A percentile compares a stretch with the other conserved stretches of the same genome.
Evolutionary conservation across 2,797 vertebrate species (phyloP).

Genomic region (Diplodus sargus): DNA sequence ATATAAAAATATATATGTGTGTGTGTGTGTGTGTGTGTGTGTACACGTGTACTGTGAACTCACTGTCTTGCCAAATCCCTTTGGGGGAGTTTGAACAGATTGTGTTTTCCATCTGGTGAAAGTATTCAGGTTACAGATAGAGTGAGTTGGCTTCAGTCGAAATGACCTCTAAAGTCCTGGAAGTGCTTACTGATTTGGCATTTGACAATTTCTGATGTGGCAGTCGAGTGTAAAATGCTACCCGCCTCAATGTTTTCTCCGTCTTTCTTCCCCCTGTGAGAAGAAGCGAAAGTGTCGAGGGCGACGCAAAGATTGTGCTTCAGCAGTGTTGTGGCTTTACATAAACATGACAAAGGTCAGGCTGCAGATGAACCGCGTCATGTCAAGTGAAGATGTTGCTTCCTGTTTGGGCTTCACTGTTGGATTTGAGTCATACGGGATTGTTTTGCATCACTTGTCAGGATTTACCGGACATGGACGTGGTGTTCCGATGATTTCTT

Average conservation of each 20-base stretch:
- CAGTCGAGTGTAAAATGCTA: slow-evolving; percentile 40
- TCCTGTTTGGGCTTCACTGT: slow-evolving; percentile 51
- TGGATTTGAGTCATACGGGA: slow-evolving; percentile 33
- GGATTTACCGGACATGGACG: slow-evolving; percentile 13
- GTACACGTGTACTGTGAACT: slow-evolving; percentile 63
- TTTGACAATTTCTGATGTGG: slow-evolving; percentile 67
- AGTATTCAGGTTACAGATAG: slow-evolving; percentile 80
- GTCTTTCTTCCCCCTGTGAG: not conserved
- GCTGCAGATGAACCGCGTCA: slow-evolving; percentile 17
- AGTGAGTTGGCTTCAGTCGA: slow-evolving; percentile 68
- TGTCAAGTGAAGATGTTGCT: slow-evolving; percentile 42
- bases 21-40: not conserved
- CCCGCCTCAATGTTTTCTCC: slow-evolving; percentile 4
- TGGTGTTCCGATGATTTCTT: not conserved
- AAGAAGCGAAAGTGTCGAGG: slow-evolving; percentile 6
- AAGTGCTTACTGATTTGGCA: slow-evolving; percentile 62
- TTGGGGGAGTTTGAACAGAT: slow-evolving; percentile 79
- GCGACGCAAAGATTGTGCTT: slow-evolving; percentile 29
- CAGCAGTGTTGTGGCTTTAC: slow-evolving; percentile 16
- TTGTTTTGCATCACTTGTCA: slow-evolving; percentile 21
- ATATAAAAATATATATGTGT: no score
- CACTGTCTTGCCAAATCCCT: slow-evolving; percentile 80
- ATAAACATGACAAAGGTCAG: slow-evolving; percentile 50
- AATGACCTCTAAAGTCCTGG: slow-evolving; percentile 73
- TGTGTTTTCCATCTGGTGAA: slow-evolving; percentile 83